Base-by-base conservation (phyloP, 2,888 invertebrate genomes). In the Synergus laeviventris region DNA sequence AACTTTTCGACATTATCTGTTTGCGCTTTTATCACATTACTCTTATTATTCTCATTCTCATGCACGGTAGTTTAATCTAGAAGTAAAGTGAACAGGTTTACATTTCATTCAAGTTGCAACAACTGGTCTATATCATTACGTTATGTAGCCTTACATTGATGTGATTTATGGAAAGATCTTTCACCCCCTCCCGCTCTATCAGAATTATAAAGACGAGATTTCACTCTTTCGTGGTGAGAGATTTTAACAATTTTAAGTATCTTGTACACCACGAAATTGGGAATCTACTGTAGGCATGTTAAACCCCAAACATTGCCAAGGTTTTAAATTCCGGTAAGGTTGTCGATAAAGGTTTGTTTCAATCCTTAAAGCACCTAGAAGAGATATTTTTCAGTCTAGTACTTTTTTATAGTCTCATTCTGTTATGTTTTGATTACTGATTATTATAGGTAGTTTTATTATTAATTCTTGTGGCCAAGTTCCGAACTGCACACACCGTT, bases 61-160 rank as follows among this genome's bases (percentile, higher is more conserved):
- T 74, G 70, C 70, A 70, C 70, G 70, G 24, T 70, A 39, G 39
- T 64, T 12, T 49, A n/a, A 49, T 49, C 5, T 76, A 73, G 75
- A 74, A 74, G 73, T 81, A 84, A 86, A 85, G 87, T 85, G 81
- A 84, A 88, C 89, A 90, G 90, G 86, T 82, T 78, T 78, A 77
- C 83, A 86, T 89, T 90, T 91, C 91, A 89, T 87, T 87, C 86
- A 89, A 87, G 90, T 90, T 87, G 88, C 84, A 88, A 89, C 89
- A 90, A 89, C 86, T 87, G 89, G 85, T 85, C 84, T 85, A 85
- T 84, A 85, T 87, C 89, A 90, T 90, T 89, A 90, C 89, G 89
- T 89, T 90, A 91, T 82, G 90, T 90, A 89, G 90, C 91, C 91
- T 91, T 87, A 91, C 90, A 91, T 91, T 91, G 91, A 90, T 90